phyloP scores from a whole-genome alignment of 2,113 vertebrate species.

The Phalacrocorax pelagicus region DNA sequence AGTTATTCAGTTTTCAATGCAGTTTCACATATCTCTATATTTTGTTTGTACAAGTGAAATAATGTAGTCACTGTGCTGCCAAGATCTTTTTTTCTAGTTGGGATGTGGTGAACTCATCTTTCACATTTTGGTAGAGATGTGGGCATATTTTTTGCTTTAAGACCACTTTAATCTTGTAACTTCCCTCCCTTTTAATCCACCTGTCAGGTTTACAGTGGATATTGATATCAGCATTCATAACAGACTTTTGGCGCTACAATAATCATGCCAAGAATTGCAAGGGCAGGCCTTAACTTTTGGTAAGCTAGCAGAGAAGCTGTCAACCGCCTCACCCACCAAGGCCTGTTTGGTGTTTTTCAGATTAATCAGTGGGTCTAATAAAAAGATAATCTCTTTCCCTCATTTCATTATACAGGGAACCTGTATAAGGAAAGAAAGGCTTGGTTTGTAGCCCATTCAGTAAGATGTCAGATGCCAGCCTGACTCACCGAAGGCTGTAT shows the following conservation, averaged over 20 bases:
- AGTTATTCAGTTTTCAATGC: not conserved
- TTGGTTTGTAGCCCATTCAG: not conserved
- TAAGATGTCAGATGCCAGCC: not conserved
- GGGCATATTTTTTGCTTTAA: not conserved
- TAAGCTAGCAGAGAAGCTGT: not conserved
- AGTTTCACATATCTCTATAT: not conserved
- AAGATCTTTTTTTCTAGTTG: not conserved
- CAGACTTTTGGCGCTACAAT: not conserved
- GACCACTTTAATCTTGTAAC: not conserved
- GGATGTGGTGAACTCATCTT: not conserved
- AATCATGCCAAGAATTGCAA: not conserved
- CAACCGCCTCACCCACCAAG: not conserved
- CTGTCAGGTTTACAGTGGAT: not conserved
- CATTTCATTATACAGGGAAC: not conserved
- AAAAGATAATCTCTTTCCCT: not conserved
- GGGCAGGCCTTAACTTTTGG: not conserved
- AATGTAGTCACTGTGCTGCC: not conserved
- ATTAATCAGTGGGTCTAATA: not conserved
- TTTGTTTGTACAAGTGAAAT: not conserved
- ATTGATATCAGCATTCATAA: not conserved
- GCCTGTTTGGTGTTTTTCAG: not conserved
- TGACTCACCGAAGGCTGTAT: not conserved
- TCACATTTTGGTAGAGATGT: not conserved
- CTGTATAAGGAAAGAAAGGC: not conserved
- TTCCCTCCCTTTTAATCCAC: not conserved